Percentiles rank a stretch among this genome's conserved stretches.
Conservation (phyloP, 2,113 vertebrate species). For the Nansenia antarctica region DNA sequence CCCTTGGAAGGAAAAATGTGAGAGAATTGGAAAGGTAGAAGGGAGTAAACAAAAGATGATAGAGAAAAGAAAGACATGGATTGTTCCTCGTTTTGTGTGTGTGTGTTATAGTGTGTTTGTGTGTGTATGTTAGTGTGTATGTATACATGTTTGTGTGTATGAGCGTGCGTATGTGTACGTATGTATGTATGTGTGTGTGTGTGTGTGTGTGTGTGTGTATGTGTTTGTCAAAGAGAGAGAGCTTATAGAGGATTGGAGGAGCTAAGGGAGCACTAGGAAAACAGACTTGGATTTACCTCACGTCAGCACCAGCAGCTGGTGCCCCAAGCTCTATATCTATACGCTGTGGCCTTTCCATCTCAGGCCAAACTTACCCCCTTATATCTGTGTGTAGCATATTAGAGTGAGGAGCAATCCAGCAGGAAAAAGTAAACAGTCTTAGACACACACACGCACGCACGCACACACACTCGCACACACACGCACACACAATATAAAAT, state of each 20-base stretch:
- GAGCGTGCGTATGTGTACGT: too few relatives aligned
- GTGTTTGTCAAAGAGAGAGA: too few relatives aligned
- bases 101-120: too few relatives aligned
- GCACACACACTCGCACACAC: neutral
- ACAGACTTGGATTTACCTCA: conserved; percentile 10
- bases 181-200: too few relatives aligned
- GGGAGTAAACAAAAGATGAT: neutral
- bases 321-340: neutral
- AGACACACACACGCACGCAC: conserved; percentile 34
- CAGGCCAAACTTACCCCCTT: conserved; percentile 7
- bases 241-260: neutral
- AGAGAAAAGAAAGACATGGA: too few relatives aligned
- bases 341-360: neutral
- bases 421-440: conserved; percentile 16
- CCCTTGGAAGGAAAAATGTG: neutral
- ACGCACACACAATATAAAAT: too few relatives aligned
- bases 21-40: neutral
- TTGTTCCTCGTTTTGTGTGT: too few relatives aligned
- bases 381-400: conserved; percentile 1
- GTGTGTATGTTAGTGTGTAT: too few relatives aligned
- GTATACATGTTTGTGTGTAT: too few relatives aligned
- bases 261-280: neutral
- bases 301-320: conserved; percentile 20
- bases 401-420: conserved; percentile 14
- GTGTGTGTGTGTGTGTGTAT: too few relatives aligned